A percentile compares a stretch with the other conserved stretches of the same genome.
Conservation (phyloP, 2,888 invertebrate genomes). For the Halictus quadricinctus region DNA sequence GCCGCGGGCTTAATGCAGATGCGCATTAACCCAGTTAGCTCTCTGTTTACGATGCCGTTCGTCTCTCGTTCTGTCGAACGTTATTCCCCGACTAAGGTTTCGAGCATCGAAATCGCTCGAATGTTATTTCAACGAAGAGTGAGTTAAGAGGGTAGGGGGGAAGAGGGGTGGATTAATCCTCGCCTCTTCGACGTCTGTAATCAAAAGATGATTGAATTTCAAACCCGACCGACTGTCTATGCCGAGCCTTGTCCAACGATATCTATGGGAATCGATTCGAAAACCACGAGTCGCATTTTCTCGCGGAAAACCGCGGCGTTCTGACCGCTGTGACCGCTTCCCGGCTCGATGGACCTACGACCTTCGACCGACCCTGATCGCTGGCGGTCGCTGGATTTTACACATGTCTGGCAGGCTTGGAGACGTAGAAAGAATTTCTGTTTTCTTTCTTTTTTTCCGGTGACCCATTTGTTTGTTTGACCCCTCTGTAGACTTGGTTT, state of each 20-base stretch:
- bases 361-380: neutral
- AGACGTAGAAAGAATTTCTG: neutral
- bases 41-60: neutral
- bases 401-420: neutral
- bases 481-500: no score
- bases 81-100: neutral
- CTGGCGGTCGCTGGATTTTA: neutral
- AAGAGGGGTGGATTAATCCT: neutral
- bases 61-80: conserved; percentile 1
- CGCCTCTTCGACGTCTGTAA: neutral
- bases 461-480: no score
- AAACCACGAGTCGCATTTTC: neutral
- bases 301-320: neutral
- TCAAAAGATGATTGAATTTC: conserved; percentile 11
- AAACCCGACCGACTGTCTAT: neutral
- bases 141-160: neutral
- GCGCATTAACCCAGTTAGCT: conserved; percentile 39
- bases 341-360: neutral
- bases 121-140: neutral
- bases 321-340: neutral
- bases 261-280: neutral
- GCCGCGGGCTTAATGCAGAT: conserved; percentile 15
- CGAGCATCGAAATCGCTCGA: neutral
- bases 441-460: neutral
- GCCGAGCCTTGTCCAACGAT: neutral